Base-by-base conservation (phyloP, 2,113 vertebrate genomes). In the Struthio camelus region DNA sequence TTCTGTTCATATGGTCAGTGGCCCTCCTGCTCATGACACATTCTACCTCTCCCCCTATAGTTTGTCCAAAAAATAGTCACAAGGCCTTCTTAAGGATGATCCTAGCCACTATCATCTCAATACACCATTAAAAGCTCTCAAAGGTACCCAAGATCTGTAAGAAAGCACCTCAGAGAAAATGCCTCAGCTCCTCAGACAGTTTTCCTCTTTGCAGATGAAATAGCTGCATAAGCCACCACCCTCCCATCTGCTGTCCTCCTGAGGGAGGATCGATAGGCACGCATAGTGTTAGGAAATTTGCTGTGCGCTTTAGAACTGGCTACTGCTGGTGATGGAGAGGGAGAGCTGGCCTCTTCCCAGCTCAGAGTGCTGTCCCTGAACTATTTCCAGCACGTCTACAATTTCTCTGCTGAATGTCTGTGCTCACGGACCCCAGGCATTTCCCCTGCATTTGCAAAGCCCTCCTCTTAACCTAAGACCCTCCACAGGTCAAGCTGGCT, bases 401-500 rank as follows among this genome's bases (percentile, higher is more conserved):
- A 15, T 32, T 62, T 32, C 87, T 44, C 51, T 82, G 69, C 70
- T 78, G 64, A 28, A 71, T 79, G 51, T 4, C 61, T 20, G 24
- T 64, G 30, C 76, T 64, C 42, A 77, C 28, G 85, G 44, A 27
- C 4, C 62, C 54, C 79, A 50, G 70, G 30, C 50, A 54, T 70
- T 87, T 32, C 53, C 66, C 25, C 19, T 53, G 61, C 18, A 10
- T 85, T 76, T 79, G 62, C 46, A 72, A 59, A 79, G 19, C 65
- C 78, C 48, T 91, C 62, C 51, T 44, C 70, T 61, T 62, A 82
- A 82, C 40, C 71, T n/a, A 11, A 80, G 13, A 65, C 61, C 20
- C 15, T 50, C 32, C 50, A 36, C 76, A 73, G 85, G 50, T 91
- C 96, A 58, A 50, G 48, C 75, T 83, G 91, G 62, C 93, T 96